Base-by-base conservation (phyloP, 2,888 invertebrate genomes). In the Monopis laevigella region DNA sequence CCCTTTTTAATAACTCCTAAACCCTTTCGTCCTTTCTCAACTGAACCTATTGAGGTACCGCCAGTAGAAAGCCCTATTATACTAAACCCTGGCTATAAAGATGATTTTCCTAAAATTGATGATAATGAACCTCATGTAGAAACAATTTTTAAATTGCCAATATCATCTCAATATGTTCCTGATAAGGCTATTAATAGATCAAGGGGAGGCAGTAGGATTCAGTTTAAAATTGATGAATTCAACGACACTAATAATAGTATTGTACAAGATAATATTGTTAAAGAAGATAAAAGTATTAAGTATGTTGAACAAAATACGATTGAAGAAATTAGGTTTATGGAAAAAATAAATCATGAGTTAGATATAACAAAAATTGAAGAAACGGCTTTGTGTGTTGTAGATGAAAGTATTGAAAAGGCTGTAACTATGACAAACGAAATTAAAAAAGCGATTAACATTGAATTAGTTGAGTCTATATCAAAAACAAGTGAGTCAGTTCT, bases 161-260 rank as follows among this genome's bases (percentile, higher is more conserved):
- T 77, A 19, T 75, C 75, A 0, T 58, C 64, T 17, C 65, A 75
- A 28, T 77, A 74, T 45, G 71, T 74, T 40, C 73, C 75, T 1
- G 59, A 70, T 44, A 14, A 34, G 17, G 8, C 24, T 7, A 24
- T 7, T 24, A 16, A n/a, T 32, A 21, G 2, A 21, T 16, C 12
- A 11, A 11, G 11, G 57, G 60, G 3, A 52, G 48, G 44, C 52
- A 55, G 47, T 49, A 48, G 27, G 45, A n/a, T n/a, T n/a, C n/a
- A 51, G 19, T 43, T 43, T 39, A 47, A 52, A 40, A 46, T 44
- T 39, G 21, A 30, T 28, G 45, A 42, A 39, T 32, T 43, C 40
- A 48, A 39, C 45, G 43, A 43, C 19, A 5, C 30, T 42, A 13
- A 34, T 41, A n/a, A 43, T 43, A 17, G 46, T 29, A 46, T 45